A percentile compares a stretch with the other conserved stretches of the same genome.
These are phyloP conservation scores for Physeter macrocephalus DNA, from an alignment of 2,113 vertebrate genomes.

Conservation along the genomic window DNA sequence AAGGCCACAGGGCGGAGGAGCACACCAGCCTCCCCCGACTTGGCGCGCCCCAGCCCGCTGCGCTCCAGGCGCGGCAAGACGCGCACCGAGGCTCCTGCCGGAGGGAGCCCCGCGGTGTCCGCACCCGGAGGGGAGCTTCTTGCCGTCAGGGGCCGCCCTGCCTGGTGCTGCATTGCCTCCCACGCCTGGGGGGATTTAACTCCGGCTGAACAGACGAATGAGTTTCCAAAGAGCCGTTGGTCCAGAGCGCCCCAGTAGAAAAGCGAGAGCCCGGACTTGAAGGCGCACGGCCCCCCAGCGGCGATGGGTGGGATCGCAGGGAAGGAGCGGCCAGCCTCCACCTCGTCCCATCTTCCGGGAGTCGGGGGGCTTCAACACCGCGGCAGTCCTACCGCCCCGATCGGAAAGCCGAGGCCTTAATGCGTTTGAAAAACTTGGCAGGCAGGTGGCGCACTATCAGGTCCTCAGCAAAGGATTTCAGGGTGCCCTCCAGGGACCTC, in stretches of 20 bases:
- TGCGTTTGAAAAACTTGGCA: background rate
- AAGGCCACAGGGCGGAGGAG: background rate
- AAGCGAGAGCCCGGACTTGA: background rate
- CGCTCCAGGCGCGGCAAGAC: accelerated
- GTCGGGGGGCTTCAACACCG: background rate
- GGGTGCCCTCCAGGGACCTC: too few relatives aligned
- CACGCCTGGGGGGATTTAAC: background rate
- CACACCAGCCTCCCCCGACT: accelerated
- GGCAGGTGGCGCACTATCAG: background rate
- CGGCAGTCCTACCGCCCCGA: accelerated
- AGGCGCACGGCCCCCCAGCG: background rate
- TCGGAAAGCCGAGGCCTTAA: background rate
- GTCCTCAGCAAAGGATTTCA: background rate
- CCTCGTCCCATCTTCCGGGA: accelerated
- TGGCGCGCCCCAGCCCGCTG: accelerated
- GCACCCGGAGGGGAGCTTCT: too few relatives aligned
- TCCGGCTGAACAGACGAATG: background rate
- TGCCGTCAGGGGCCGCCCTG: background rate
- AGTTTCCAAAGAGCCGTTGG: background rate
- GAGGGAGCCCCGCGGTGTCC: accelerated
- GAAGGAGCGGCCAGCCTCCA: background rate
- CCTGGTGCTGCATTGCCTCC: too few relatives aligned
- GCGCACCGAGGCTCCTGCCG: accelerated
- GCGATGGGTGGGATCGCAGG: background rate
- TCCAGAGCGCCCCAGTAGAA: background rate